phyloP scores from a whole-genome alignment of 2,113 vertebrate genomes.

The Eurypyga helias region DNA sequence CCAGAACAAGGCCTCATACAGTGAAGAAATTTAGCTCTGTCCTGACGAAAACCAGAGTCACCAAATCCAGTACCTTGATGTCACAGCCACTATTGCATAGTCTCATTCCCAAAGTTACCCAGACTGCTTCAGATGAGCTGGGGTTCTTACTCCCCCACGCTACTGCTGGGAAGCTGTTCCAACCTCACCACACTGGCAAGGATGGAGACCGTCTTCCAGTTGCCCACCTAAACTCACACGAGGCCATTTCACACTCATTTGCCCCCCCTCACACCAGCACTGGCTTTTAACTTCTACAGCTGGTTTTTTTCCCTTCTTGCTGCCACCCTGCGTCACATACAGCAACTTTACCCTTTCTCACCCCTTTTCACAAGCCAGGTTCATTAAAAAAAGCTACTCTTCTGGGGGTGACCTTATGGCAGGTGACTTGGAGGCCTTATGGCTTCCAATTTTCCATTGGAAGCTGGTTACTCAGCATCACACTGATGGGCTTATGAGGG shows the following conservation, averaged over 20 bases:
- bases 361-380: neutral
- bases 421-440: too few species aligned
- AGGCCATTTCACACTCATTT: neutral
- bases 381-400: neutral
- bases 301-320: neutral
- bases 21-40: too few species aligned
- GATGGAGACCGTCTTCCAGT: neutral
- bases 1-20: too few species aligned
- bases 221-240: neutral
- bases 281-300: neutral
- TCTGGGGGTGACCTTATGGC: accelerated
- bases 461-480: neutral
- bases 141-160: neutral
- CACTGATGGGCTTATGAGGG: too few species aligned
- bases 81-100: neutral
- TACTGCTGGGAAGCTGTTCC: neutral
- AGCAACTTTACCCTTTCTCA: neutral
- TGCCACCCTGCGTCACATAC: too few species aligned
- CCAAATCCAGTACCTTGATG: neutral
- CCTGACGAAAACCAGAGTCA: neutral
- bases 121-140: too few species aligned
- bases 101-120: neutral
- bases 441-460: neutral
- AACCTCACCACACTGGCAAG: neutral
- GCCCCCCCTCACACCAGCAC: neutral